Evolutionary conservation across 92 coral and sea anemone genomes (phyloP).

Genomic region (Galaxea fascicularis): DNA sequence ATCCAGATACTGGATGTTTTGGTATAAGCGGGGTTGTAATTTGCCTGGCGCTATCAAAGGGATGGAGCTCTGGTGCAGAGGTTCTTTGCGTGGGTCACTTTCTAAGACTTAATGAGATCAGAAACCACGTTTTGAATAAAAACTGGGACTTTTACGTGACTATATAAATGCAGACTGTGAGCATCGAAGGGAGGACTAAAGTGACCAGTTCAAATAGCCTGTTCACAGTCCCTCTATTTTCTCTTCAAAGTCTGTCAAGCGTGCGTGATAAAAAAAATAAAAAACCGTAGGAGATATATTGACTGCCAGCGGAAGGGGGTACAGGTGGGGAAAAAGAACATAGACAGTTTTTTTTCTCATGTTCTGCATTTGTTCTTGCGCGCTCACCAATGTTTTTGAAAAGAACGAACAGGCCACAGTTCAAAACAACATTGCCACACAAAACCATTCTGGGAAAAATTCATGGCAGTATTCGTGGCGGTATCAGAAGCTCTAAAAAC

Average conservation of each 20-base stretch:
- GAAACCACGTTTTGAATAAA: slow-evolving; percentile 18
- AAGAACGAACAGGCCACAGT: slow-evolving; percentile 10
- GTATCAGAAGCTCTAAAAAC: slow-evolving; percentile 17
- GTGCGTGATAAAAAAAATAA: background rate
- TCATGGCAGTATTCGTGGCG: slow-evolving; percentile 2
- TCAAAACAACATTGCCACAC: slow-evolving; percentile 6
- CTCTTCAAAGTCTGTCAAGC: background rate
- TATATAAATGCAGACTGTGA: slow-evolving; percentile 15
- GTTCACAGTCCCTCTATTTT: slow-evolving; percentile 11
- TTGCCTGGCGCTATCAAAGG: slow-evolving; percentile 21
- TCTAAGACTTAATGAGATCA: slow-evolving; percentile 5
- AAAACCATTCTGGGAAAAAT: background rate
- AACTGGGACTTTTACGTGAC: slow-evolving; percentile 14
- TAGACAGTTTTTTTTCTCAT: slow-evolving; percentile 2
- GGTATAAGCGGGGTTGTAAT: slow-evolving; percentile 6
- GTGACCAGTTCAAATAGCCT: slow-evolving; percentile 19
- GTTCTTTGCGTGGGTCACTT: background rate
- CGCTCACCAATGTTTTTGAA: slow-evolving; percentile 8
- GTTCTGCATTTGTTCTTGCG: background rate
- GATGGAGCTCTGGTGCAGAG: slow-evolving; percentile 13
- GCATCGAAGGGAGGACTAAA: slow-evolving; percentile 18
- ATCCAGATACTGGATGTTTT: slow-evolving; percentile 5
- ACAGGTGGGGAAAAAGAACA: slow-evolving; percentile 15
- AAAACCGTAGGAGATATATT: slow-evolving; percentile 1
- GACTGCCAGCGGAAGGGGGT: slow-evolving; percentile 17